Evolutionary conservation across 2,113 vertebrate species (phyloP).

Genomic region (Terrapene triunguis): DNA sequence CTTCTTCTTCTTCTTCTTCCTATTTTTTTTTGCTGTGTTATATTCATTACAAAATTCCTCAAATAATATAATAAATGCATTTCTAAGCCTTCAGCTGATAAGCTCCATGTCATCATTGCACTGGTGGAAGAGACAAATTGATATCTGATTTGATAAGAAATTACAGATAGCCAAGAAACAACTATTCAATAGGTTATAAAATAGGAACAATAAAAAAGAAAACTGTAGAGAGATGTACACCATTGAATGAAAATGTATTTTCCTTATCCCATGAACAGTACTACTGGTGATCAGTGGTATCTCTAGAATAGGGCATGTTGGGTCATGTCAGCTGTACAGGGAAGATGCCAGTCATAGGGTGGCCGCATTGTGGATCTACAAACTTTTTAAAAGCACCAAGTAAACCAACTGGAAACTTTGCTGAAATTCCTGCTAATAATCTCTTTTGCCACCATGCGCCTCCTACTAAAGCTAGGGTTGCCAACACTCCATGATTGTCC

Average conservation of each 20-base stretch:
- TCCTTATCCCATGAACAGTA: not conserved
- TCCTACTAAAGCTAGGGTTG: not conserved
- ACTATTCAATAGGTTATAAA: not conserved
- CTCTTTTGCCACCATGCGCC: not conserved
- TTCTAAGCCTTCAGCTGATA: not conserved
- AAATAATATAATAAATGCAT: not conserved
- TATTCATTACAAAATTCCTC: not conserved
- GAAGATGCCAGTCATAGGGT: not conserved
- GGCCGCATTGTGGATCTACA: not conserved
- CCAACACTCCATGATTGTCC: not conserved
- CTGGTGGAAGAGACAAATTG: not conserved
- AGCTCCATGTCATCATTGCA: conserved; percentile 4
- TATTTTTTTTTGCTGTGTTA: not conserved
- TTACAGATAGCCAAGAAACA: not conserved
- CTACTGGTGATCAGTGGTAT: not conserved
- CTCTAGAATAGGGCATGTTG: not conserved
- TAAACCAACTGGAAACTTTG: not conserved
- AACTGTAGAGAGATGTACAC: not conserved
- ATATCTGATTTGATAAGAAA: conserved; percentile 8
- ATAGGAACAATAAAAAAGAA: not conserved
- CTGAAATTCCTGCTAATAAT: not conserved
- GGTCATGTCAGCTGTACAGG: not conserved
- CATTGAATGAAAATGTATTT: conserved; percentile 4
- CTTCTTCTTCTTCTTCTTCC: not conserved
- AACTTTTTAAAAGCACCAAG: not conserved